Conservation (phyloP, 2,888 invertebrate genomes). For the Athalia circularis region DNA sequence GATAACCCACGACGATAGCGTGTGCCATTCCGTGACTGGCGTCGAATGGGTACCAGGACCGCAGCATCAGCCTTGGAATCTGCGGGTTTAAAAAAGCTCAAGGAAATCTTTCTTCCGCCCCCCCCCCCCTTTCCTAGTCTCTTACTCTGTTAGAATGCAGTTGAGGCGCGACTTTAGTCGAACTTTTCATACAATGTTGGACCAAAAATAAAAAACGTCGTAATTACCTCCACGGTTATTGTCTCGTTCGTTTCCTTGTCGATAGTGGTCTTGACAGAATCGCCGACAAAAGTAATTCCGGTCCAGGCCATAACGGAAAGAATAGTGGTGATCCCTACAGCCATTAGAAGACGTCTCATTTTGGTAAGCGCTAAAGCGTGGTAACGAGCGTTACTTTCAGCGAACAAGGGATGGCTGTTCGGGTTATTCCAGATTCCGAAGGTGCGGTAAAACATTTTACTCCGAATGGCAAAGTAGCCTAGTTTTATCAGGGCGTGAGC, state of each 20-base stretch:
- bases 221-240: constrained; percentile 78
- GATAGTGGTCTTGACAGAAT: constrained; percentile 81
- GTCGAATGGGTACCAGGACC: constrained; percentile 88
- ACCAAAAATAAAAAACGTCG: too few relatives aligned
- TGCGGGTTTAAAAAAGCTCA: constrained; percentile 48
- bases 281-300: constrained; percentile 87
- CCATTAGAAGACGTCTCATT: constrained; percentile 84
- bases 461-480: constrained; percentile 83
- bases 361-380: constrained; percentile 85
- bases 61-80: constrained; percentile 83
- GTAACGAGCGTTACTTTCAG: constrained; percentile 87
- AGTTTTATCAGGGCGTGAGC: constrained; percentile 86
- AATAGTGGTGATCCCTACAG: constrained; percentile 80
- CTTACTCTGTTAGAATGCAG: too few relatives aligned
- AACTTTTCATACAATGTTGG: too few relatives aligned
- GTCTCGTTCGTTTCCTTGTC: constrained; percentile 84
- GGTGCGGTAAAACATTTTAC: constrained; percentile 86
- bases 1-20: constrained; percentile 80
- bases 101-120: neutral
- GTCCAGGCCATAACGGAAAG: constrained; percentile 83
- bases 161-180: too few relatives aligned
- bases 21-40: constrained; percentile 83
- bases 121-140: too few relatives aligned
- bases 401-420: constrained; percentile 89
- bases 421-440: constrained; percentile 90